Conservation (phyloP, 2,888 invertebrate genomes). For the Cryptus viduatorius region DNA sequence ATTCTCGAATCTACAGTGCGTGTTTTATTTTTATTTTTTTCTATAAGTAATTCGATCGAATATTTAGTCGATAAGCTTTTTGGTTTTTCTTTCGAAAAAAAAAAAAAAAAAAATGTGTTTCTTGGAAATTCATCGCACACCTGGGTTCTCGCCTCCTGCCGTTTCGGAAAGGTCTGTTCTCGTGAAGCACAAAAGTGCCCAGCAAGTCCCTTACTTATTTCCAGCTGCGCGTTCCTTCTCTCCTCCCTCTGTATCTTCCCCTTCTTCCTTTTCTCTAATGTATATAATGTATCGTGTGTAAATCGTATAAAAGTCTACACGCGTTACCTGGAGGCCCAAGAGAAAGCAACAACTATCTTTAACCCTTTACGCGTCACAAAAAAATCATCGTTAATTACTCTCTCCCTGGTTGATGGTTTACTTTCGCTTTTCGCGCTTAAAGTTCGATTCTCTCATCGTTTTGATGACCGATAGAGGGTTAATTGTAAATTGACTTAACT, state of each 20-base stretch:
- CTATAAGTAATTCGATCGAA: background rate
- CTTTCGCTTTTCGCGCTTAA: background rate
- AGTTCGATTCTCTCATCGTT: background rate
- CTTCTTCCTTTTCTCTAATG: constrained; percentile 28
- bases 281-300: constrained; percentile 45
- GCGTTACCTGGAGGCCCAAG: constrained; percentile 33
- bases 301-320: constrained; percentile 64
- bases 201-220: constrained; percentile 9
- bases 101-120: constrained; percentile 14
- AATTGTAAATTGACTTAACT: constrained; percentile 36
- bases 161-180: constrained; percentile 22
- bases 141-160: constrained; percentile 33
- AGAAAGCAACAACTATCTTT: constrained; percentile 48
- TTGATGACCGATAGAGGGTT: background rate
- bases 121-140: constrained; percentile 29
- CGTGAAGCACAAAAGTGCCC: constrained; percentile 11
- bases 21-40: constrained; percentile 7
- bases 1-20: constrained; percentile 25
- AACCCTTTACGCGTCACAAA: background rate
- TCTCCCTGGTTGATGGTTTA: background rate
- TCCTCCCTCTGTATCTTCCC: background rate
- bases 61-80: background rate
- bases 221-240: constrained; percentile 30
- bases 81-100: background rate
- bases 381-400: background rate